Evolutionary conservation across 2,888 invertebrate species (phyloP), one percentile per base, ranked within the genome.

Genomic region (Caenorhabditis angaria): DNA sequence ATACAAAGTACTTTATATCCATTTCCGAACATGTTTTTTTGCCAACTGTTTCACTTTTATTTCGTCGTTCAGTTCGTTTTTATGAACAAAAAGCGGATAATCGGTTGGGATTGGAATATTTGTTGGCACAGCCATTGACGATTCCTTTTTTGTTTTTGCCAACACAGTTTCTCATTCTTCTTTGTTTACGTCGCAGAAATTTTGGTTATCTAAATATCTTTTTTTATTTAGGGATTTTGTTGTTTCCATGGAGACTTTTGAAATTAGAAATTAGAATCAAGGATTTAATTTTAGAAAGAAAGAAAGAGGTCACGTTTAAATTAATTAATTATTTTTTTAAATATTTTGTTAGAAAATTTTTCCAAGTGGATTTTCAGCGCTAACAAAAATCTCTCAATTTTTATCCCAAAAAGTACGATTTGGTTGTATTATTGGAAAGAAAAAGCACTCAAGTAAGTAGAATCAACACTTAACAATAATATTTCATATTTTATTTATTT

Each of bases 31-130:
- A 41, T 41, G 41, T 41, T 41, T 41, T 41, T 3, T 41, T 12
- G n/a, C n/a, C n/a, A n/a, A n/a, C n/a, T n/a, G n/a, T 14, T 14
- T 12, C 12, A 10, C 18, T 41, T 41, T 14, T 41, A 5, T 5
- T 41, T 41, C 41, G 18, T 41, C 41, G 14, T 41, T 41, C 41
- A 14, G n/a, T n/a, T n/a, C n/a, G n/a, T n/a, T 41, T 41, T 41
- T 41, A 41, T 18, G 41, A 41, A 41, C 41, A 41, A 41, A 41
- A 41, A 41, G 41, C 41, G 41, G 41, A 41, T 41, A 41, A 41
- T 41, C 41, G 41, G 6, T 41, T 32, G n/a, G n/a, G n/a, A n/a
- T n/a, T 32, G 32, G 32, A 12, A 5, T 12, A 18, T 18, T 41
- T 41, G 41, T 41, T 41, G 41, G 41, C 41, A 41, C 41, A 41